These are phyloP conservation scores for Troilus luridus DNA, from an alignment of 2,888 invertebrate genomes.

Conservation along the genomic window DNA sequence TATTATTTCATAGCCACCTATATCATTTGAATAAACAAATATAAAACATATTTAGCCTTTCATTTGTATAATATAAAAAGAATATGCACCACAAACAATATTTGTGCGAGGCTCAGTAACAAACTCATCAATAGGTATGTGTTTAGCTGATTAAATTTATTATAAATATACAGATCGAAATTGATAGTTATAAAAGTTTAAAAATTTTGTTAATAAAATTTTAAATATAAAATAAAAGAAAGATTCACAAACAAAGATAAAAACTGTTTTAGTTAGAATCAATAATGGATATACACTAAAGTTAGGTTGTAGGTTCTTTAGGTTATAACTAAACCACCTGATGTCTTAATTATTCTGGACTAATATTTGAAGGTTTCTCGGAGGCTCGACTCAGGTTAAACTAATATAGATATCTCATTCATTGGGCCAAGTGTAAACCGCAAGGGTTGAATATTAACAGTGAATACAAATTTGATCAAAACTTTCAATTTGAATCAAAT, in stretches of 20 bases:
- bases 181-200: too few species aligned
- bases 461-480: too few species aligned
- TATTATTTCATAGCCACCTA: background rate
- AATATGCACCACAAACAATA: background rate
- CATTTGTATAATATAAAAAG: background rate
- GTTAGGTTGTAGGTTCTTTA: too few species aligned
- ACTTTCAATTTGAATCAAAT: too few species aligned
- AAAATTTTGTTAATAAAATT: background rate
- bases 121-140: background rate
- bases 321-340: too few species aligned
- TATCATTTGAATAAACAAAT: background rate
- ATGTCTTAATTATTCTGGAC: too few species aligned
- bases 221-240: background rate
- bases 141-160: background rate
- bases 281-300: too few species aligned
- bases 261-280: background rate
- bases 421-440: too few species aligned
- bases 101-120: background rate
- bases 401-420: too few species aligned
- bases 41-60: slow-evolving; percentile 7
- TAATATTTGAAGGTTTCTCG: too few species aligned
- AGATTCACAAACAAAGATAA: background rate
- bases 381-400: too few species aligned
- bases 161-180: background rate
- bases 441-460: too few species aligned